Base-by-base conservation (phyloP, 2,113 vertebrate species). In the Nymphicus hollandicus region DNA sequence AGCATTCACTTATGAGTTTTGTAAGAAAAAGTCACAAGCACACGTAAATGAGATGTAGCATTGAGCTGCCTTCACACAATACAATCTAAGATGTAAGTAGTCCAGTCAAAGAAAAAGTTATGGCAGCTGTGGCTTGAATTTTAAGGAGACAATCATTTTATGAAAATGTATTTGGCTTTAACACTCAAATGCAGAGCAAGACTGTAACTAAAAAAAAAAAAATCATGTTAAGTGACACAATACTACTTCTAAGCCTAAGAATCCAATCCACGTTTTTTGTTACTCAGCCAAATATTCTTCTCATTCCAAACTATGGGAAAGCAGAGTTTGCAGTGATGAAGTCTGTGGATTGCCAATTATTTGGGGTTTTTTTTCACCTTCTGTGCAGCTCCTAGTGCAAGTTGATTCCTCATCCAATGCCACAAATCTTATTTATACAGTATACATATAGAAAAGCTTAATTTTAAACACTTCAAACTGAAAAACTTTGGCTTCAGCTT, bases 281-380 rank as follows among this genome's bases (percentile, higher is more conserved):
- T 73, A 70, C 18, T n/a, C 28, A 61, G 17, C 11, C 31, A 71
- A 65, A 55, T 24, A 46, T 29, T 76, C 49, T 64, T 80, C 33
- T 11, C 29, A 52, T 64, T 86, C 13, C 31, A 56, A 80, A 47
- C 2, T 41, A 69, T 12, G 14, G 18, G 29, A 80, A 93, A 92
- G 7, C 10, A 86, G 35, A 68, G 3, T 77, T 61, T 83, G 14
- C 10, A 77, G 27, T 56, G 77, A 70, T 17, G 13, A 56, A 3
- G 6, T 58, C 35, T 83, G 53, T 61, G 28, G 11, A 29, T 25
- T 1, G 4, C 23, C 44, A 79, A 8, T 18, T 60, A 27, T 11
- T 52, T 69, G 27, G 4, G 3, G 0, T 0, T 69, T 63, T 63
- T 66, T 68, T 35, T 6, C 14, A 22, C 10, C 2, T 73, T 86